Evolutionary conservation across 2,888 invertebrate species (phyloP).

Genomic region (Geotrupes spiniger): DNA sequence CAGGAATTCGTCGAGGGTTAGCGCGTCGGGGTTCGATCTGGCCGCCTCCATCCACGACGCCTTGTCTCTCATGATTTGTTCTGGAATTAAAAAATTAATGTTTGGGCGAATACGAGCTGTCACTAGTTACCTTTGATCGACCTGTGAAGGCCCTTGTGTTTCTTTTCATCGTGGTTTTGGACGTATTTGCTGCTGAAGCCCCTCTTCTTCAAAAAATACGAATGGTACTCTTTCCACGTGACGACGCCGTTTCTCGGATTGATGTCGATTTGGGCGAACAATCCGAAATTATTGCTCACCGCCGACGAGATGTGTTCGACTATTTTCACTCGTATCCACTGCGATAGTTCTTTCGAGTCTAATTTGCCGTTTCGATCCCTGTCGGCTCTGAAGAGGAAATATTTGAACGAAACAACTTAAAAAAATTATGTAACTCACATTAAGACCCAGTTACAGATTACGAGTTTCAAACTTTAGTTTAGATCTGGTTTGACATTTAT

Average conservation of each 20-base stretch:
- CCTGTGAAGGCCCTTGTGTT: constrained; percentile 62
- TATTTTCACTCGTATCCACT: constrained; percentile 66
- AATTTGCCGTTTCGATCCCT: constrained; percentile 56
- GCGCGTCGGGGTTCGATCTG: constrained; percentile 67
- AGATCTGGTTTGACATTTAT: too few relatives aligned
- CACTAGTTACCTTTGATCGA: constrained; percentile 54
- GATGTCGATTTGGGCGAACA: constrained; percentile 65
- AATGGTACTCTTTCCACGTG: constrained; percentile 79
- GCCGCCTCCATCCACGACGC: constrained; percentile 78
- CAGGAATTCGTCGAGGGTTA: constrained; percentile 74
- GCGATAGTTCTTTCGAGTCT: constrained; percentile 61
- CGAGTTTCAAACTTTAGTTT: too few relatives aligned
- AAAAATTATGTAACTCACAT: too few relatives aligned
- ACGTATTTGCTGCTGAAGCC: constrained; percentile 66
- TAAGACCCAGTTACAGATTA: too few relatives aligned
- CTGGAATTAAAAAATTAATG: constrained; percentile 40
- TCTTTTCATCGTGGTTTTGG: constrained; percentile 61
- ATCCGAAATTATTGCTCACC: constrained; percentile 62
- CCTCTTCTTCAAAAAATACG: constrained; percentile 67
- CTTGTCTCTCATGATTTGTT: constrained; percentile 72
- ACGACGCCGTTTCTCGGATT: constrained; percentile 66
- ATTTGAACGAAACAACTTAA: background rate
- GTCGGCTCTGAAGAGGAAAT: constrained; percentile 56
- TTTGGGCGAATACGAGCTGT: background rate
- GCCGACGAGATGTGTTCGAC: constrained; percentile 67